Evolutionary conservation across 2,113 vertebrate species (phyloP).

Genomic region (Arothron firmamentum): DNA sequence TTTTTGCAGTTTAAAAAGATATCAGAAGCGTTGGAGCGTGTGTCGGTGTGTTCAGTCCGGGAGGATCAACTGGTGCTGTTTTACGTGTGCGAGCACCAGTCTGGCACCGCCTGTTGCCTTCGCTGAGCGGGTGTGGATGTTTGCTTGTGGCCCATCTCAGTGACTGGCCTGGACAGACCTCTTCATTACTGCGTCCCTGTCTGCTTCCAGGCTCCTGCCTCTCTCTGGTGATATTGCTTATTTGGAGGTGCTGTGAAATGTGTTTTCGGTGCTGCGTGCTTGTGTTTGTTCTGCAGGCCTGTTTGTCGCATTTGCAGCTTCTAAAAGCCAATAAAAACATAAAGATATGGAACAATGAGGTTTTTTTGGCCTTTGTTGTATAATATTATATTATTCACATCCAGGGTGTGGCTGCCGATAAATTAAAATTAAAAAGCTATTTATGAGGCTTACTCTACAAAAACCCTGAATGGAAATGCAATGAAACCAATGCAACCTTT

Average conservation of each 20-base stretch:
- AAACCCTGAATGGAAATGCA: no score
- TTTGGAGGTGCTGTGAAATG: conserved; percentile 35
- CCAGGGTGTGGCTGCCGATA: no score
- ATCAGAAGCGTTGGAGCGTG: not conserved
- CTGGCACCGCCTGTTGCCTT: conserved; percentile 60
- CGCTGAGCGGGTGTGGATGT: conserved; percentile 49
- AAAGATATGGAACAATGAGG: no score
- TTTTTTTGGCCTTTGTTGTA: no score
- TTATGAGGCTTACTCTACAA: no score
- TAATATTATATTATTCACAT: no score
- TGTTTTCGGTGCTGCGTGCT: conserved; percentile 31
- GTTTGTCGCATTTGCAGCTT: no score
- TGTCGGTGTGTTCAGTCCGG: not conserved
- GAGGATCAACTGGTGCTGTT: conserved; percentile 31
- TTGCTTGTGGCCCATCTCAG: conserved; percentile 65
- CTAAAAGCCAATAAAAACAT: no score
- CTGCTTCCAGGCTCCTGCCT: conserved; percentile 44
- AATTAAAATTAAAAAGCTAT: no score
- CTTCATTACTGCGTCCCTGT: conserved; percentile 65
- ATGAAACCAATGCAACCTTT: no score
- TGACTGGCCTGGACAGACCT: conserved; percentile 65
- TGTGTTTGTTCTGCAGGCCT: not conserved
- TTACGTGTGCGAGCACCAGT: conserved; percentile 38
- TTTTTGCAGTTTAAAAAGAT: not conserved
- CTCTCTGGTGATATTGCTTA: conserved; percentile 34